These are phyloP conservation scores for Pasiphila rectangulata DNA, from an alignment of 2,888 invertebrate species.

Conservation along the genomic window DNA sequence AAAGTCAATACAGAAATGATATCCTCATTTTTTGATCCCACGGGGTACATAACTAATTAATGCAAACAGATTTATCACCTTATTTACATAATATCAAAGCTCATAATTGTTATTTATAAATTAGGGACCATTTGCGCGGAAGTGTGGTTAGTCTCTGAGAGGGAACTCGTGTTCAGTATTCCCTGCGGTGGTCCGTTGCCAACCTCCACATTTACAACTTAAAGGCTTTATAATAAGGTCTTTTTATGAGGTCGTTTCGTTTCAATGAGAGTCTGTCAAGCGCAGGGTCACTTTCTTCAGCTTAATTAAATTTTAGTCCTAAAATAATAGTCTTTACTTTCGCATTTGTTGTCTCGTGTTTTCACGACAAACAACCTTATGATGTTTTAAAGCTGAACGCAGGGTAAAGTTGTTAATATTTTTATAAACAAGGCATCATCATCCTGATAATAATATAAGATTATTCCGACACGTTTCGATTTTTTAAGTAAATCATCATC, in stretches of 20 bases:
- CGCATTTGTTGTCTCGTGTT: slow-evolving; percentile 31
- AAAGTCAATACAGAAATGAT: not conserved
- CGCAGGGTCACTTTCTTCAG: slow-evolving; percentile 32
- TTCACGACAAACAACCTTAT: slow-evolving; percentile 14
- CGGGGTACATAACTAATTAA: not conserved
- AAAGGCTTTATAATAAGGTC: slow-evolving; percentile 17
- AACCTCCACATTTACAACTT: slow-evolving; percentile 21
- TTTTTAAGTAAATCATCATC: too few relatives aligned
- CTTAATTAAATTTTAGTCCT: slow-evolving; percentile 47
- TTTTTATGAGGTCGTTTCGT: slow-evolving; percentile 10
- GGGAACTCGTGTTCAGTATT: slow-evolving; percentile 51
- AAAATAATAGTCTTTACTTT: slow-evolving; percentile 45
- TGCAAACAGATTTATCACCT: slow-evolving; percentile 15
- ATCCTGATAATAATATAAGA: too few relatives aligned
- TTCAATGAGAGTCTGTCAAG: slow-evolving; percentile 19
- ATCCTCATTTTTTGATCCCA: not conserved
- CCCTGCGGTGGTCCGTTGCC: slow-evolving; percentile 30
- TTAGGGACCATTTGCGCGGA: slow-evolving; percentile 41
- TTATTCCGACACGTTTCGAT: too few relatives aligned
- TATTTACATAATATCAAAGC: slow-evolving; percentile 16
- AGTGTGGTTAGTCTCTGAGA: slow-evolving; percentile 39
- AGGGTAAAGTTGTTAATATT: not conserved
- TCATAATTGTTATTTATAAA: slow-evolving; percentile 36
- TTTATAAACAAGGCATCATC: slow-evolving; percentile 6
- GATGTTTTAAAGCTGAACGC: too few relatives aligned